Percentiles rank a stretch among this genome's conserved stretches.
Conservation (phyloP, 2,888 invertebrate genomes). For the Nemapogon koenigi region DNA sequence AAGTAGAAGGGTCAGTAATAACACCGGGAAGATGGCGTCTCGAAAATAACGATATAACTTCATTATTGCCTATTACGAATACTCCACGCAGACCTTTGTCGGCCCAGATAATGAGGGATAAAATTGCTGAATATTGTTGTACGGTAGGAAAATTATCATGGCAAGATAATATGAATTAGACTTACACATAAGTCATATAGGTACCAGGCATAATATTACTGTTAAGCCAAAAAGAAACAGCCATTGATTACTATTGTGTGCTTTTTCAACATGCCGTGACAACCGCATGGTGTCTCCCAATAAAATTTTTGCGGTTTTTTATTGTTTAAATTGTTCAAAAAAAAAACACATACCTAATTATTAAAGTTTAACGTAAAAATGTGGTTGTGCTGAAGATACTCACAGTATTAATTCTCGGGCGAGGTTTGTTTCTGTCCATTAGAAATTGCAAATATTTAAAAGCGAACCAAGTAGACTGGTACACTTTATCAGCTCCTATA, state of each 20-base stretch:
- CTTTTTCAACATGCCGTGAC: conserved; percentile 13
- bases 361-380: conserved; percentile 12
- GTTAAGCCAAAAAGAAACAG: no score
- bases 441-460: conserved; percentile 14
- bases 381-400: conserved; percentile 10
- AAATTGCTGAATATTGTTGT: conserved; percentile 17
- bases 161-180: conserved; percentile 17
- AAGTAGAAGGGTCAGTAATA: conserved; percentile 13
- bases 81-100: conserved; percentile 10
- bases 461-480: conserved; percentile 10
- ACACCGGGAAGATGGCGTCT: conserved; percentile 8
- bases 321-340: conserved; percentile 11
- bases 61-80: conserved; percentile 15
- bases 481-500: not conserved
- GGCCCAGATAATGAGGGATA: conserved; percentile 14
- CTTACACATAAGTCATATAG: no score
- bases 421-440: conserved; percentile 16
- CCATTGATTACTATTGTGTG: no score
- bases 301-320: conserved; percentile 1
- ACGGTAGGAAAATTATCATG: conserved; percentile 15
- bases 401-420: conserved; percentile 14
- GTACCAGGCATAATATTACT: no score
- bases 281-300: conserved; percentile 13
- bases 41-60: conserved; percentile 10
- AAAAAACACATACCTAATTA: no score